Percentiles rank a stretch among this genome's conserved stretches.
Evolutionary conservation across 1,140 invertebrate species (phyloP).

Genomic region (Heliothis virescens): DNA sequence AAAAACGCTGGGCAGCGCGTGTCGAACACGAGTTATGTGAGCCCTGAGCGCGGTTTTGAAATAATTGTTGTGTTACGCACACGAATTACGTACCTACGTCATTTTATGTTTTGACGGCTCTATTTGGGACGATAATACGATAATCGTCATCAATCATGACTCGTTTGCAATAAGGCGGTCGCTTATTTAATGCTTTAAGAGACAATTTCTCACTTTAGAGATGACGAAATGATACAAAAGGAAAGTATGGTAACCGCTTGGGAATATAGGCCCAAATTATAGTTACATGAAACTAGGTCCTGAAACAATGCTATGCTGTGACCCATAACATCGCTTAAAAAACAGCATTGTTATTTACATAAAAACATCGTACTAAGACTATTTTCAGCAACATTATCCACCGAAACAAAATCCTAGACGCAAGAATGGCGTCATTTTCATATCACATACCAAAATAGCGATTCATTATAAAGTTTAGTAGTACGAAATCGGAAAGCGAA

Average conservation of each 20-base stretch:
- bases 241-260: no score
- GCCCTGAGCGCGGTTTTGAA: conserved; percentile 61
- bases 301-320: no score
- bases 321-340: no score
- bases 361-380: background rate
- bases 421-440: background rate
- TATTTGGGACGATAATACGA: background rate
- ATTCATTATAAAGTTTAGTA: conserved; percentile 32
- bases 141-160: background rate
- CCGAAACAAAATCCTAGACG: background rate
- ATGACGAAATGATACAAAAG: no score
- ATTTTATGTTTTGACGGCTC: conserved; percentile 38
- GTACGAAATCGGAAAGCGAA: conserved; percentile 30
- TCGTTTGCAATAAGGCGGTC: no score
- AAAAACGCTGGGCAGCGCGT: conserved; percentile 73
- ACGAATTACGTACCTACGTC: conserved; percentile 31
- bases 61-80: conserved; percentile 51
- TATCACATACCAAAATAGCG: conserved; percentile 11
- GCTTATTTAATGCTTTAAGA: no score
- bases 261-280: no score
- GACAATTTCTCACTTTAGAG: no score
- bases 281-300: no score
- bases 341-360: background rate
- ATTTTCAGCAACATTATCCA: background rate
- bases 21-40: conserved; percentile 68